phyloP scores from a whole-genome alignment of 2,888 invertebrate species.

The Tinea pellionella region DNA sequence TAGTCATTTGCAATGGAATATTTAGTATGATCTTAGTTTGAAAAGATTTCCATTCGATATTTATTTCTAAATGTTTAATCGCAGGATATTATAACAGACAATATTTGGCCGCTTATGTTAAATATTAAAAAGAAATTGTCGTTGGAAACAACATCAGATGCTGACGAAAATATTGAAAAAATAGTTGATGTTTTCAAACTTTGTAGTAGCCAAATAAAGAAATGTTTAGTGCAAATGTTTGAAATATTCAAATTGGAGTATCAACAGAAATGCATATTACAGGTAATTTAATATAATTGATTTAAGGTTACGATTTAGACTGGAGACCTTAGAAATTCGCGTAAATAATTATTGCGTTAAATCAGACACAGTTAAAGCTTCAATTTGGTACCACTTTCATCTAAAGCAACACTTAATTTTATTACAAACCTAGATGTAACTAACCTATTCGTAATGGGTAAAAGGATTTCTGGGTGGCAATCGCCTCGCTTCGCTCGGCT shows the following conservation, averaged over 20 bases:
- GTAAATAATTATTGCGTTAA: too few relatives aligned
- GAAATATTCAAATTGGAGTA: slow-evolving; percentile 50
- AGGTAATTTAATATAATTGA: slow-evolving; percentile 35
- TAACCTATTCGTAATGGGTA: too few relatives aligned
- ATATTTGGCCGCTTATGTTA: slow-evolving; percentile 36
- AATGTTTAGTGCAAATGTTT: slow-evolving; percentile 42
- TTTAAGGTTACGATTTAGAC: too few relatives aligned
- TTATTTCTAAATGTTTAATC: slow-evolving; percentile 19
- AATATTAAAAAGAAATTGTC: slow-evolving; percentile 32
- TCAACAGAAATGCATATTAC: slow-evolving; percentile 27
- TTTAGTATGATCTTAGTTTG: not conserved
- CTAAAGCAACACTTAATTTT: too few relatives aligned
- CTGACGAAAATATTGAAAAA: slow-evolving; percentile 24
- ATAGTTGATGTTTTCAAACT: slow-evolving; percentile 40
- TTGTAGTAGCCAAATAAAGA: slow-evolving; percentile 52
- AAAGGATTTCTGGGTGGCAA: too few relatives aligned
- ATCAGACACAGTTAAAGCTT: too few relatives aligned
- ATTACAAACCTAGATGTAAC: too few relatives aligned
- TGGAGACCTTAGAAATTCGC: too few relatives aligned
- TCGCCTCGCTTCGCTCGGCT: too few relatives aligned
- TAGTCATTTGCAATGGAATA: not conserved
- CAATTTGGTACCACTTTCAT: too few relatives aligned
- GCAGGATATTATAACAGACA: slow-evolving; percentile 36
- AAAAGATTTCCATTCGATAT: not conserved
- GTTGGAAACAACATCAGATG: slow-evolving; percentile 16